These are phyloP conservation scores for Sinelater perroti DNA, from an alignment of 2,888 invertebrate species.

Conservation along the genomic window DNA sequence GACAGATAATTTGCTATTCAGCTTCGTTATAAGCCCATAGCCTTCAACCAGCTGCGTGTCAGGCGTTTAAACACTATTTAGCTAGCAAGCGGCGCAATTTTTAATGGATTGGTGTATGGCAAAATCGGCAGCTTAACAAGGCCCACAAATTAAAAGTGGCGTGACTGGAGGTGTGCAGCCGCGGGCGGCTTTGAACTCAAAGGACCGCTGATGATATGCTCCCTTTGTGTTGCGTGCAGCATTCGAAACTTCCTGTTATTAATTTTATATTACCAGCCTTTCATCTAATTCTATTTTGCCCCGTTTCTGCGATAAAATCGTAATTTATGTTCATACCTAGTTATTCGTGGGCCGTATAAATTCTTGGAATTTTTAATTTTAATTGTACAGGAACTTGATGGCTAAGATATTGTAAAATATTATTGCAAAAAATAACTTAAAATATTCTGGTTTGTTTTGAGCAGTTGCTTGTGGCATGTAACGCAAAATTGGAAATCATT, in stretches of 20 bases:
- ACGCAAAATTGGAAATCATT: no score
- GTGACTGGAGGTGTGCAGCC: conserved; percentile 1
- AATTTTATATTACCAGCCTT: conserved; percentile 9
- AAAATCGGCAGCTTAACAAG: conserved; percentile 18
- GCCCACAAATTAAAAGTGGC: conserved; percentile 20
- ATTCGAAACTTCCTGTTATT: conserved; percentile 7
- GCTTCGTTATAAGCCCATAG: conserved; percentile 15
- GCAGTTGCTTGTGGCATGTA: no score
- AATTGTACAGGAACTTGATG: no score
- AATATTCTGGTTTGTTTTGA: no score
- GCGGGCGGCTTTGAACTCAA: conserved; percentile 7
- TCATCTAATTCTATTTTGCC: no score
- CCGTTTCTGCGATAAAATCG: no score
- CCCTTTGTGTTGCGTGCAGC: conserved; percentile 5
- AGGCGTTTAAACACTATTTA: conserved; percentile 17
- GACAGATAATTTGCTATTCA: conserved; percentile 22
- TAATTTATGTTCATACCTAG: no score
- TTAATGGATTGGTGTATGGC: conserved; percentile 18
- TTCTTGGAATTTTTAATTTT: no score
- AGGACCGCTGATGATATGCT: conserved; percentile 7
- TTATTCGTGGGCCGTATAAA: no score
- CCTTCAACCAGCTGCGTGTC: conserved; percentile 11
- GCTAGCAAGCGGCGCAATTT: conserved; percentile 8
- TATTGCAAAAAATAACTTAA: no score
- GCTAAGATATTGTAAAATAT: no score